Base-by-base conservation (phyloP, 2,113 vertebrate species). In the Lepus americanus region DNA sequence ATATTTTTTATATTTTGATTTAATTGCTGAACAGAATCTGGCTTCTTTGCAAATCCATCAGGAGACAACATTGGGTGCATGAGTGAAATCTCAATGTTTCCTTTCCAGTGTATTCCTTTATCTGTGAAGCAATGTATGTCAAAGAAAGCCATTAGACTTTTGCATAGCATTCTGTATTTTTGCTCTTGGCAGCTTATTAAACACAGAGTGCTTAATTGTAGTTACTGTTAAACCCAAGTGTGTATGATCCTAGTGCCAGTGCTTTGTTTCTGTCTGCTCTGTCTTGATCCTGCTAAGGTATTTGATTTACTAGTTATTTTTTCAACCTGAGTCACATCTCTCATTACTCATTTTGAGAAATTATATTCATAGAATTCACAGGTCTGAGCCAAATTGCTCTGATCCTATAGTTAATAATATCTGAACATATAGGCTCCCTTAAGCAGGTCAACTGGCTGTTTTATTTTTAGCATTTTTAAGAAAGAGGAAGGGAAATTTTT, bases 1-100 rank as follows among this genome's bases (percentile, higher is more conserved):
- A 20, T 88, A 83, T 94, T 39, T 79, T 93, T 88, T 64, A 22
- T 88, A 33, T 94, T 94, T 97, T 96, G 79, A 84, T 89, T 76
- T 95, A 85, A 64, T 74, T 97, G 76, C 63, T 86, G 69, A 84
- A 87, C 31, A 74, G 67, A 94, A 92, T 91, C 79, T 93, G 70
- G 59, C n/a, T 95, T 96, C 72, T 92, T 94, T 77, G 29, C 36
- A 87, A 79, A 22, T 89, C 51, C n/a, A 74, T 90, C 14, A 25
- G 16, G 77, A 91, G 63, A 92, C 61, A 89, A 64, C 33, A 51
- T 10, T 74, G 70, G 59, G 44, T 87, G 22, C 5, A 2, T 94
- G 77, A 92, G 87, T 90, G 79, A 93, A 93, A 91, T 87, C 53
- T 63, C 49, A 93, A 72, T 92, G 49, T 94, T 88, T 96, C 64